Evolutionary conservation across 2,888 invertebrate genomes (phyloP).

Genomic region (Polymixis lichenea): DNA sequence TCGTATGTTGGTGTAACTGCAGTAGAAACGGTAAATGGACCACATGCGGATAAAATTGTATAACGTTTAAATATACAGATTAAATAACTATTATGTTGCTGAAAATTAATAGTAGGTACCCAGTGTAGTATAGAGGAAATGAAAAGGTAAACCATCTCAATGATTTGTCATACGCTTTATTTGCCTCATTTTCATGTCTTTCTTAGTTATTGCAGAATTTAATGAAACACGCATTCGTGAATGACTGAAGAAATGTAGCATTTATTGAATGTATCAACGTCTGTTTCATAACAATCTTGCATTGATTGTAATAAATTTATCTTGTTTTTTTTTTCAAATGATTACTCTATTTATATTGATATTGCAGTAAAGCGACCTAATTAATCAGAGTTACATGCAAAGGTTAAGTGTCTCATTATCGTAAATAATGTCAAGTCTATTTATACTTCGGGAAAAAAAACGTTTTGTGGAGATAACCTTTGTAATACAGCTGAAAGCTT

Average conservation of each 20-base stretch:
- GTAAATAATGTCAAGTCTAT: conserved; percentile 57
- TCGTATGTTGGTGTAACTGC: not conserved
- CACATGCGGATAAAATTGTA: not conserved
- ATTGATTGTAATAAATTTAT: conserved; percentile 48
- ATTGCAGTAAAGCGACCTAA: conserved; percentile 52
- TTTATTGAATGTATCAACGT: conserved; percentile 11
- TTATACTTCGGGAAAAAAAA: conserved; percentile 48
- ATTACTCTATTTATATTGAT: conserved; percentile 37
- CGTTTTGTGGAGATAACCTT: conserved; percentile 46
- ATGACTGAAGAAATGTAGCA: conserved; percentile 10
- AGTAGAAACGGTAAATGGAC: conserved; percentile 12
- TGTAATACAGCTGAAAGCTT: conserved; percentile 46
- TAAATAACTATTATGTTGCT: not conserved
- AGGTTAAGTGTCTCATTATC: conserved; percentile 59
- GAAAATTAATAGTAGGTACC: not conserved
- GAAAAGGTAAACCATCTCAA: not conserved
- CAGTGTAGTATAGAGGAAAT: not conserved
- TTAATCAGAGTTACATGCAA: conserved; percentile 61
- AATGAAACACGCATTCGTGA: conserved; percentile 11
- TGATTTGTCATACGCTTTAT: not conserved
- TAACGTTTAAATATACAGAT: not conserved
- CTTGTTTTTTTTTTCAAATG: conserved; percentile 26
- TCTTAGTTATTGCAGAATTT: not conserved
- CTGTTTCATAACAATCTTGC: conserved; percentile 35
- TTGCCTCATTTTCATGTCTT: not conserved